Conservation (phyloP, 2,113 vertebrate genomes). For the Nannospalax galili region DNA sequence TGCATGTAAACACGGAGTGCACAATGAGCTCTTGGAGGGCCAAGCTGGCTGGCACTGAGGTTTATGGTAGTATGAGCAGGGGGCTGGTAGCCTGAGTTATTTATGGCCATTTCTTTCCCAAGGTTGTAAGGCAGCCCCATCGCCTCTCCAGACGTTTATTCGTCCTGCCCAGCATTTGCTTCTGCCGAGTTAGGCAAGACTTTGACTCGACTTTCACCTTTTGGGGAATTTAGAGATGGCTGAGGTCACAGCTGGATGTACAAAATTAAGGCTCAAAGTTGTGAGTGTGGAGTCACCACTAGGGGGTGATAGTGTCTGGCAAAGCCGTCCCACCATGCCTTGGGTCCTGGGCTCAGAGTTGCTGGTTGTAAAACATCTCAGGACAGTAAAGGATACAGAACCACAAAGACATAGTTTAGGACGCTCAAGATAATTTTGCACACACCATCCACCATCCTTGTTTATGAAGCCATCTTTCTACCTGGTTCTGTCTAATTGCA, state of each 20-base stretch:
- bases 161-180: background rate
- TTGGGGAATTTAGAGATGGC: background rate
- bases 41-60: conserved; percentile 50
- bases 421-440: background rate
- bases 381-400: background rate
- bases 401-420: background rate
- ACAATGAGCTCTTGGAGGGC: conserved; percentile 72
- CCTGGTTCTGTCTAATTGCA: background rate
- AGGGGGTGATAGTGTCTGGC: conserved; percentile 67
- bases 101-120: background rate
- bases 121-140: background rate
- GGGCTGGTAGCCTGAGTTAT: background rate
- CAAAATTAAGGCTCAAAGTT: background rate
- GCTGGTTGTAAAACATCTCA: background rate
- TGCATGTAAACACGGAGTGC: conserved; percentile 79
- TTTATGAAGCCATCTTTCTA: background rate
- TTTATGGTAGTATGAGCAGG: background rate
- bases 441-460: background rate
- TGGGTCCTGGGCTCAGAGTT: background rate
- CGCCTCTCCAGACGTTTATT: background rate
- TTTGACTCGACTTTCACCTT: background rate
- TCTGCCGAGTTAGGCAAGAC: background rate
- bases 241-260: background rate
- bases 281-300: conserved; percentile 59
- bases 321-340: background rate